Base-by-base conservation (phyloP, 2,113 vertebrate species). In the Mormyrus iriodes region DNA sequence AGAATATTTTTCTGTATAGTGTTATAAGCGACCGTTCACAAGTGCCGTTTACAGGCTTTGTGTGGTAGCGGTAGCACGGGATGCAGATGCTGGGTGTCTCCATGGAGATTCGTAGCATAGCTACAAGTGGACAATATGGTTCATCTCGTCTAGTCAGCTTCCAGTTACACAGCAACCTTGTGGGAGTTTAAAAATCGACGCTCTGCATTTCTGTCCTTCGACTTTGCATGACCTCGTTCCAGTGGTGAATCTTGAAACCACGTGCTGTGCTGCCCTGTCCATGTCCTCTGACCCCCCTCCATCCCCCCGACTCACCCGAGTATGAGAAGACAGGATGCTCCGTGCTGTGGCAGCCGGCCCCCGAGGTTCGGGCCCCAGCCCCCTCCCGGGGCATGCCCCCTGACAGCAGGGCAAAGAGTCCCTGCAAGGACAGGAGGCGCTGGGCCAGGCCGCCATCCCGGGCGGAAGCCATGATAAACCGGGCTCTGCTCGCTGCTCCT, bases 251-350 rank as follows among this genome's bases (percentile, higher is more conserved):
- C 12, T 12, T 17, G n/a, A 65, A 8, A n/a, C 8, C 58, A 27
- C 8, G 3, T 27, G 24, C 9, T 27, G n/a, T 9, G 0, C n/a
- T 65, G 58, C 42, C 13, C 19, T 15, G 69, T 76, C 31, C 0
- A 1, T 31, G 69, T 73, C 58, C 21, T 1, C 10, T 53, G 52
- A 9, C 19, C 58, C 21, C 21, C 31, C 69, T 13, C 13, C 6
- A 0, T 5, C 44, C 27, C 76, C 10, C 52, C 17, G 39, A 53
- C 88, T 95, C 92, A 97, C 96, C 96, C 95, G 94, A 93, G 86
- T 96, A 94, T 7, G 94, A 89, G 69, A 96, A 90, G 89, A 96
- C 49, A 0, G 96, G 96, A 79, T 96, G 96, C 52, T 95, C 96
- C 2, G 88, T 85, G 90, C 92, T 92, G 89, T 94, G 95, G 90